Conservation (phyloP, 2,113 vertebrate genomes). For the Neotoma lepida region DNA sequence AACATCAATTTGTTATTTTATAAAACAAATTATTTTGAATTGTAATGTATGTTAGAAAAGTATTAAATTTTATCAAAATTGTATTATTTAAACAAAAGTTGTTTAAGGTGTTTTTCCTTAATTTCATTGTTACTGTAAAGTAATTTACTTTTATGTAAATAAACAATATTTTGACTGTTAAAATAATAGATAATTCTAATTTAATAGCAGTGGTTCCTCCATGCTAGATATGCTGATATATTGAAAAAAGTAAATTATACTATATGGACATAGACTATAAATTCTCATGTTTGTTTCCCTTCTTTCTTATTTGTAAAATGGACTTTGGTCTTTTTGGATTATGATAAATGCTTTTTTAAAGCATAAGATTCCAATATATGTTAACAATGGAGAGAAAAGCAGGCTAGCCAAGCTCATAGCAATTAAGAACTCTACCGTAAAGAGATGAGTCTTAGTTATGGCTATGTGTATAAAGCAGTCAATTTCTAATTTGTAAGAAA, state of each 20-base stretch:
- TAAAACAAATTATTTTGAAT: background rate
- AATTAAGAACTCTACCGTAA: background rate
- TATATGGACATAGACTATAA: background rate
- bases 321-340: background rate
- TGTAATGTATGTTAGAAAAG: background rate
- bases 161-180: background rate
- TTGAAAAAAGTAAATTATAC: no score
- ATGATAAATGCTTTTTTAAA: background rate
- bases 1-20: background rate
- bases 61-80: background rate
- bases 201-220: background rate
- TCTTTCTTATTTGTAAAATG: background rate
- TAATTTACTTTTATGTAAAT: background rate
- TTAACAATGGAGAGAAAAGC: background rate
- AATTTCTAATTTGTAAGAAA: background rate
- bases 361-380: background rate
- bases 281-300: background rate
- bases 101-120: background rate
- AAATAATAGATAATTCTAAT: background rate
- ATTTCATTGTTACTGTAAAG: background rate
- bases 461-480: background rate
- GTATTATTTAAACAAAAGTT: background rate
- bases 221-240: background rate
- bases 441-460: background rate
- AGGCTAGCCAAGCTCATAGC: background rate